A percentile compares a stretch with the other conserved stretches of the same genome.
Conservation (phyloP, 2,888 invertebrate genomes). For the Caenorhabditis wallacei region DNA sequence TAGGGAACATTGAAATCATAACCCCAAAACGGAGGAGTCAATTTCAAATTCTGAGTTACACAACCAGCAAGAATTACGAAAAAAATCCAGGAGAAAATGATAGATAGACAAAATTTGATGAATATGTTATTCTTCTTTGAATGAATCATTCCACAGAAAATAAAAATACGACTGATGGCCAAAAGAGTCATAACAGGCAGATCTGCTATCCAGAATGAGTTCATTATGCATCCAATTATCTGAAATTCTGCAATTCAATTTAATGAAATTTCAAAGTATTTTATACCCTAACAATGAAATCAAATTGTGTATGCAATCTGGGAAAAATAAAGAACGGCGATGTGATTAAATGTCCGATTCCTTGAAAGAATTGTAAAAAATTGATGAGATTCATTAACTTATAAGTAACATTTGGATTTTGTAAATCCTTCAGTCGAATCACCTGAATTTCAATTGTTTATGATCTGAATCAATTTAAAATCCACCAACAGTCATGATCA, state of each 20-base stretch:
- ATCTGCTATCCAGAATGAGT: slow-evolving; percentile 60
- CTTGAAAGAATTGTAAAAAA: slow-evolving; percentile 44
- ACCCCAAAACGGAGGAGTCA: slow-evolving; percentile 38
- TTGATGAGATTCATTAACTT: slow-evolving; percentile 60
- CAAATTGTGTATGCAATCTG: not conserved
- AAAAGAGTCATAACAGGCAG: slow-evolving; percentile 60
- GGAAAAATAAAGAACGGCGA: slow-evolving; percentile 53
- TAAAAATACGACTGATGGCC: slow-evolving; percentile 41
- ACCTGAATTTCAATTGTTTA: slow-evolving; percentile 22
- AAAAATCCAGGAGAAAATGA: slow-evolving; percentile 18
- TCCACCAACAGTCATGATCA: slow-evolving; percentile 5
- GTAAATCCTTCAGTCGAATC: slow-evolving; percentile 2
- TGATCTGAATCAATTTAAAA: not conserved
- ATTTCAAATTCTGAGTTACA: slow-evolving; percentile 38
- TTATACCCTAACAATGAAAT: slow-evolving; percentile 21
- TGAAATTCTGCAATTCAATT: slow-evolving; percentile 16
- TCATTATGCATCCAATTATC: slow-evolving; percentile 59
- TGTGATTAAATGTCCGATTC: slow-evolving; percentile 50
- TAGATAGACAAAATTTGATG: slow-evolving; percentile 13
- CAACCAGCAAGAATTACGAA: slow-evolving; percentile 22
- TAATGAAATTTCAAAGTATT: not conserved
- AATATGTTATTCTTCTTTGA: not conserved
- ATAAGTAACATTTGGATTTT: slow-evolving; percentile 30
- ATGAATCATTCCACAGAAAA: slow-evolving; percentile 14
- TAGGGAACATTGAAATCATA: slow-evolving; percentile 37